Conservation (phyloP, 2,113 vertebrate genomes). For the Emydura subglobosa region DNA sequence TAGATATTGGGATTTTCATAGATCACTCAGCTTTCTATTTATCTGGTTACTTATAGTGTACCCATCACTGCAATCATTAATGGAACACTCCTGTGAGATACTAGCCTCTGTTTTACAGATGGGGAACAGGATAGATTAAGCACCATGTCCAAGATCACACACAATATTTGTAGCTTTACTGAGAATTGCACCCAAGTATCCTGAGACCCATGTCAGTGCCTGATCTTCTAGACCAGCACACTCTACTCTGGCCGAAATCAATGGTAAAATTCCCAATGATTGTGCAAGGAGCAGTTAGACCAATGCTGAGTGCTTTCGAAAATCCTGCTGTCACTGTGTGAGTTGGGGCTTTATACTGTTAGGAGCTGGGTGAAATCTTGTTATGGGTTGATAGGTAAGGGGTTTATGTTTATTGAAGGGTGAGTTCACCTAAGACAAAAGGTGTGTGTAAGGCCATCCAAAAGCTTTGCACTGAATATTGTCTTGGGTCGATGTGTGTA, state of each 20-base stretch:
- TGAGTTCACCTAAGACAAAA: not conserved
- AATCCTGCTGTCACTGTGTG: not conserved
- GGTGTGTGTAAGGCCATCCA: not conserved
- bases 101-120: not conserved
- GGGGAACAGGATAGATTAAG: not conserved
- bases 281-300: not conserved
- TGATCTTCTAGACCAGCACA: not conserved
- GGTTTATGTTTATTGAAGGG: not conserved
- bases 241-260: not conserved
- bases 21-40: not conserved
- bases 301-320: rapidly evolving
- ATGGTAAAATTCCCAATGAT: not conserved
- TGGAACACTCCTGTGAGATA: not conserved
- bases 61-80: not conserved
- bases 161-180: not conserved
- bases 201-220: not conserved
- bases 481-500: not conserved
- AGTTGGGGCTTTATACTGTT: not conserved
- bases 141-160: not conserved
- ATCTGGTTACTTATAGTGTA: not conserved
- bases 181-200: not conserved
- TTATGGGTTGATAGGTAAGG: not conserved
- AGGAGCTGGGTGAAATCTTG: not conserved
- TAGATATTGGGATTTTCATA: not conserved
- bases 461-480: not conserved